Percentiles rank a stretch among this genome's conserved stretches.
These are phyloP conservation scores for Tanypteryx hageni DNA, from an alignment of 2,888 invertebrate species.

Conservation along the genomic window DNA sequence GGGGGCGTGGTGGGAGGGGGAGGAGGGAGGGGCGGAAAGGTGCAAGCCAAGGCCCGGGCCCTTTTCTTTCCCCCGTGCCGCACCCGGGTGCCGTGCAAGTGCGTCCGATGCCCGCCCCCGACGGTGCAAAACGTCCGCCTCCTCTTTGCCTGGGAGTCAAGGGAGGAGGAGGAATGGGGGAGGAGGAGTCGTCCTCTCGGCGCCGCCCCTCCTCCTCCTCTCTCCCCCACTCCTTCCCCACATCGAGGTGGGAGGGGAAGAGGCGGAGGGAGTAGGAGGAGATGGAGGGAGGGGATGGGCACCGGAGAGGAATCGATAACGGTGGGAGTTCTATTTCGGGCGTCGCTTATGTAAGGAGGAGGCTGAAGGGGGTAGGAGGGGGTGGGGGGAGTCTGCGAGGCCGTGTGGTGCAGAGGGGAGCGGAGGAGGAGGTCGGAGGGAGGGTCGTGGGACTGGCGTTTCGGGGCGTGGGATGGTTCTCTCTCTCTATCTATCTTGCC, in stretches of 20 bases:
- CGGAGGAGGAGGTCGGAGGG: background rate
- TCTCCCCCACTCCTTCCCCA: background rate
- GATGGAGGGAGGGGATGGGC: background rate
- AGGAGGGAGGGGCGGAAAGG: background rate
- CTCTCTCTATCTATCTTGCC: background rate
- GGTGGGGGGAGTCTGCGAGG: background rate
- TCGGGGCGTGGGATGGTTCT: background rate
- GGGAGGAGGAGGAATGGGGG: no score
- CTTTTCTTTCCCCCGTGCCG: background rate
- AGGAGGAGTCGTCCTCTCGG: background rate
- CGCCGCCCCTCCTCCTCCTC: background rate
- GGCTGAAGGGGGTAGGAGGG: background rate
- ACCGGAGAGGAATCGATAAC: slow-evolving; percentile 52
- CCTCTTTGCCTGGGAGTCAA: background rate
- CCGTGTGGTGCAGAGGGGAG: background rate
- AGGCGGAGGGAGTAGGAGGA: background rate
- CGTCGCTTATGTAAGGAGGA: slow-evolving; percentile 55
- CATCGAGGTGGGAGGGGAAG: background rate
- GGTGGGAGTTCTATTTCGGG: slow-evolving; percentile 60
- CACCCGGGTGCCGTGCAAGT: slow-evolving; percentile 25
- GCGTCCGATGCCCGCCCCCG: background rate
- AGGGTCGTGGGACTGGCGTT: slow-evolving; percentile 7
- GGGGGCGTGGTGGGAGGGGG: background rate
- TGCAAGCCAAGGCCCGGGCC: background rate
- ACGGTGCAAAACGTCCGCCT: background rate